These are phyloP conservation scores for Hippocampus guttulatus DNA, from an alignment of 2,113 vertebrate genomes.

Conservation along the genomic window DNA sequence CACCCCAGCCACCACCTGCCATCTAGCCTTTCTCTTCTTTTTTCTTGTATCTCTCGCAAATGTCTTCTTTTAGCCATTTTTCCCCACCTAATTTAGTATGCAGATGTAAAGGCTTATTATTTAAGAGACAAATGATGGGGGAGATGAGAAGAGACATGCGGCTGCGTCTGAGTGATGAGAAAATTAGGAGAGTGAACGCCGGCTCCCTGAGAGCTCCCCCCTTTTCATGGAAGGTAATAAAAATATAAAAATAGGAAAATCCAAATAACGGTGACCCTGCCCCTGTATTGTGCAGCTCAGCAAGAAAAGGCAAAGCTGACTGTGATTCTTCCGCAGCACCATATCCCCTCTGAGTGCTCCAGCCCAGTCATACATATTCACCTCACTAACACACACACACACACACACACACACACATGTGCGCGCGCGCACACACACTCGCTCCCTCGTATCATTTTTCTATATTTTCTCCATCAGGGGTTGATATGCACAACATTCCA, in stretches of 20 bases:
- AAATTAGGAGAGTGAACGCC: constrained; percentile 71
- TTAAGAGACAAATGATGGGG: constrained; percentile 72
- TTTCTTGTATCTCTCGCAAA: constrained; percentile 23
- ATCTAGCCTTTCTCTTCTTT: constrained; percentile 1
- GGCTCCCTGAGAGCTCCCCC: constrained; percentile 44
- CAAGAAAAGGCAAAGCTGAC: constrained; percentile 49
- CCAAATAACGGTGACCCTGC: constrained; percentile 56
- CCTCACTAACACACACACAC: constrained; percentile 49
- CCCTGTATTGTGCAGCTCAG: constrained; percentile 55
- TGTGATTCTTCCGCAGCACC: constrained; percentile 38
- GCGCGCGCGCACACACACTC: constrained; percentile 21
- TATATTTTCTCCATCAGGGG: constrained; percentile 60
- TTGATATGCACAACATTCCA: constrained; percentile 58
- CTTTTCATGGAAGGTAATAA: constrained; percentile 51
- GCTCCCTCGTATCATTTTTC: constrained; percentile 62
- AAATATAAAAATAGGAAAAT: constrained; percentile 51
- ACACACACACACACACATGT: too few relatives aligned
- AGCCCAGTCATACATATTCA: constrained; percentile 58
- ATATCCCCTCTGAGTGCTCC: constrained; percentile 51
- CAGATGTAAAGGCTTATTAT: constrained; percentile 65
- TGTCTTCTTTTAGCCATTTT: constrained; percentile 59
- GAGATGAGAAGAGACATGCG: constrained; percentile 69
- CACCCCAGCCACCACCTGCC: constrained; percentile 24
- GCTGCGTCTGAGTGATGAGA: constrained; percentile 70
- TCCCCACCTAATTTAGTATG: constrained; percentile 50